These are phyloP conservation scores for Germaria angustata DNA, from an alignment of 2,888 invertebrate genomes.

Conservation along the genomic window DNA sequence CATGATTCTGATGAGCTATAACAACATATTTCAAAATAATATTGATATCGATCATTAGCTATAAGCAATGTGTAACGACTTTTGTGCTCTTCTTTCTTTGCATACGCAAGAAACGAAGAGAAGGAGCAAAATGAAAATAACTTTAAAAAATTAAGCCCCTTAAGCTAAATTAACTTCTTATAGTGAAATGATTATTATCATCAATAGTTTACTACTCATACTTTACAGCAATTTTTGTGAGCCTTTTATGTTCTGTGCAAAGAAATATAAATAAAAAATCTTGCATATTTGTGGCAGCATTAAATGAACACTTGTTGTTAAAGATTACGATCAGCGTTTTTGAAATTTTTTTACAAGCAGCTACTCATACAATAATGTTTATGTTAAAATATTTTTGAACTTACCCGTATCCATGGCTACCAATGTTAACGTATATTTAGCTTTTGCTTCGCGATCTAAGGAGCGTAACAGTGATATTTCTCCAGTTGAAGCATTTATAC, in stretches of 20 bases:
- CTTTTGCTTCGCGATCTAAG: slow-evolving; percentile 90
- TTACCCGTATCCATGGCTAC: slow-evolving; percentile 97
- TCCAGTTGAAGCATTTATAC: slow-evolving; percentile 94
- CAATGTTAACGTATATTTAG: slow-evolving; percentile 91
- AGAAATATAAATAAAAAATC: slow-evolving; percentile 24
- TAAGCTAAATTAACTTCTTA: slow-evolving; percentile 66
- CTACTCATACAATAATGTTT: background rate
- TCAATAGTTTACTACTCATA: slow-evolving; percentile 64
- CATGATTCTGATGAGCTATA: slow-evolving; percentile 62
- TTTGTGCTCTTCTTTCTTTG: slow-evolving; percentile 23
- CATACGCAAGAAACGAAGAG: slow-evolving; percentile 16
- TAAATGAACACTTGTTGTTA: slow-evolving; percentile 64
- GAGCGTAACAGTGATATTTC: slow-evolving; percentile 91
- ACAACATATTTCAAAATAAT: slow-evolving; percentile 67
- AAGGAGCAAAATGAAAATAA: slow-evolving; percentile 20
- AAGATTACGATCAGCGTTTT: slow-evolving; percentile 59
- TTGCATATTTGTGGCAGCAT: slow-evolving; percentile 56
- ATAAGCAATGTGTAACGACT: slow-evolving; percentile 64
- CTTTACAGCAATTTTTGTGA: slow-evolving; percentile 44
- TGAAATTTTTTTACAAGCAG: background rate
- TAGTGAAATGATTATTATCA: slow-evolving; percentile 66
- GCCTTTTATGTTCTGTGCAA: slow-evolving; percentile 14
- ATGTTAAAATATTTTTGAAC: slow-evolving; percentile 72
- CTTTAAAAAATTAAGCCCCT: slow-evolving; percentile 55
- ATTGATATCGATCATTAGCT: slow-evolving; percentile 65